Percentiles rank a stretch among this genome's conserved stretches.
These are phyloP conservation scores for Papilio helenus DNA, from an alignment of 1,140 invertebrate genomes.

Conservation along the genomic window DNA sequence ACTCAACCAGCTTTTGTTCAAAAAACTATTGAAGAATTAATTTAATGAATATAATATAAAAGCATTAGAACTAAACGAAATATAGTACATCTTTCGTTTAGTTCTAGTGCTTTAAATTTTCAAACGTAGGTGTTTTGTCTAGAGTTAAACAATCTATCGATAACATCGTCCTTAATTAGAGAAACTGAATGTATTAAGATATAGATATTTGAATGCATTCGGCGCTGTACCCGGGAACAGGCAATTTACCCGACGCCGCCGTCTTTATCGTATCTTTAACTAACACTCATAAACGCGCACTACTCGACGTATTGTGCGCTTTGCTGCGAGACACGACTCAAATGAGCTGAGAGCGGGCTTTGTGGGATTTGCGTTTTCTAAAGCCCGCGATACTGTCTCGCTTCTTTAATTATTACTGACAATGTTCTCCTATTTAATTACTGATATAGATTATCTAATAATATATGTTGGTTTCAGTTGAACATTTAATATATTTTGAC, in stretches of 20 bases:
- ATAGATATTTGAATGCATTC: slow-evolving; percentile 43
- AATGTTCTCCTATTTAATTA: slow-evolving; percentile 30
- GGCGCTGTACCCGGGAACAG: slow-evolving; percentile 53
- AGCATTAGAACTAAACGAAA: too few relatives aligned
- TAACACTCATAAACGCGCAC: slow-evolving; percentile 77
- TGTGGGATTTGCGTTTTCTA: slow-evolving; percentile 66
- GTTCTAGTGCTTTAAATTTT: background rate
- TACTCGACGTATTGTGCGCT: slow-evolving; percentile 69
- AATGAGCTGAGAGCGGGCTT: slow-evolving; percentile 60
- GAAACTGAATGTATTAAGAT: slow-evolving; percentile 25
- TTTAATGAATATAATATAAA: too few relatives aligned
- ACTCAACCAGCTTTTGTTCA: background rate
- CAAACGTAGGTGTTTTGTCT: background rate
- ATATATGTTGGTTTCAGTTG: slow-evolving; percentile 25
- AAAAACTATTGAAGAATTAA: background rate
- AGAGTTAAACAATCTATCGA: background rate
- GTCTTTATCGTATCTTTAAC: slow-evolving; percentile 80
- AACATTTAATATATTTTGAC: background rate
- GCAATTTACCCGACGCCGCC: slow-evolving; percentile 65
- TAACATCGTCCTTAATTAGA: slow-evolving; percentile 15
- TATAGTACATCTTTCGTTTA: too few relatives aligned
- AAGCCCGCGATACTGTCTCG: slow-evolving; percentile 37
- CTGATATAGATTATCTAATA: slow-evolving; percentile 3
- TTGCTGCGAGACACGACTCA: slow-evolving; percentile 38
- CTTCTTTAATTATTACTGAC: slow-evolving; percentile 36